phyloP scores from a whole-genome alignment of 2,113 vertebrate species.

The Neofelis nebulosa region DNA sequence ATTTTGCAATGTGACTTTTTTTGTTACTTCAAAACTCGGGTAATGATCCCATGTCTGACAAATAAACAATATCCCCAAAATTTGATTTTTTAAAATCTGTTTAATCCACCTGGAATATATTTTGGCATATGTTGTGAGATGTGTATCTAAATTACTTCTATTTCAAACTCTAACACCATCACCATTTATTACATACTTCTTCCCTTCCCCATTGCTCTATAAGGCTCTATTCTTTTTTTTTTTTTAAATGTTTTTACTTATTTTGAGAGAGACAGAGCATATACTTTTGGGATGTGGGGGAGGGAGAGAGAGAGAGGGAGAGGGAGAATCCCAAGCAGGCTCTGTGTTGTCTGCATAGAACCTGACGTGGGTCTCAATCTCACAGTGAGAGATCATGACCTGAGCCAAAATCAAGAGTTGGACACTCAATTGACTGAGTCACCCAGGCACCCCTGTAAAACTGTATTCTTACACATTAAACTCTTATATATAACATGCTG shows the following conservation, averaged over 20 bases:
- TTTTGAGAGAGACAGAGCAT: no score
- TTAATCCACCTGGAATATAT: background rate
- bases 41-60: background rate
- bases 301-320: no score
- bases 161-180: background rate
- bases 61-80: background rate
- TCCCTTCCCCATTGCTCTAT: background rate
- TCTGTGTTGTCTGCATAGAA: no score
- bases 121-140: background rate
- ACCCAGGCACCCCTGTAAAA: background rate
- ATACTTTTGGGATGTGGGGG: no score
- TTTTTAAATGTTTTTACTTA: no score
- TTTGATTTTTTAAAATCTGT: background rate
- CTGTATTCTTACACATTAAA: background rate
- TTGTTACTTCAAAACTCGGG: background rate
- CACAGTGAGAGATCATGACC: no score
- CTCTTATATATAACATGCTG: background rate
- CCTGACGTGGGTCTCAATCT: no score
- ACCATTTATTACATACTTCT: slow-evolving; percentile 4
- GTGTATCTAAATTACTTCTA: background rate
- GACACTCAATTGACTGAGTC: no score
- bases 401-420: no score
- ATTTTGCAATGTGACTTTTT: background rate
- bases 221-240: background rate
- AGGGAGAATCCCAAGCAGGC: no score